A percentile compares a stretch with the other conserved stretches of the same genome.
phyloP scores from a whole-genome alignment of 2,888 invertebrate species.

The Linyphia triangularis region DNA sequence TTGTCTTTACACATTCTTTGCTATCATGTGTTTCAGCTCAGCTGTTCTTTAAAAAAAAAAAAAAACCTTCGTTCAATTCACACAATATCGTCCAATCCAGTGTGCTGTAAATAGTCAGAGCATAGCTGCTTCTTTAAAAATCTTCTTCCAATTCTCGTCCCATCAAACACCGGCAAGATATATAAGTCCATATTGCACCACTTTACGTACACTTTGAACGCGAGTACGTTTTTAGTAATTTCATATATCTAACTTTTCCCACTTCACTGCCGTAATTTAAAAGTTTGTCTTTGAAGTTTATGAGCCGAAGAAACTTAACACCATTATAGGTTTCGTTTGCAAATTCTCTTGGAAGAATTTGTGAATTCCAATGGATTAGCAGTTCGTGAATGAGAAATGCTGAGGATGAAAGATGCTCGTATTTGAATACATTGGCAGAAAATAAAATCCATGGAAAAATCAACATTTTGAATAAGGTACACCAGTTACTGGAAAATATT shows the following conservation, averaged over 20 bases:
- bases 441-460: too few relatives aligned
- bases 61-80: neutral
- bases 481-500: too few relatives aligned
- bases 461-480: too few relatives aligned
- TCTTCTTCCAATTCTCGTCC: neutral
- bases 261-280: neutral
- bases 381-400: too few relatives aligned
- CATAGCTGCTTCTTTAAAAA: neutral
- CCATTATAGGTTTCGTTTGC: too few relatives aligned
- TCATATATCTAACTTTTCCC: neutral
- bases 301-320: neutral
- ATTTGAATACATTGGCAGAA: too few relatives aligned
- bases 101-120: neutral
- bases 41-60: neutral
- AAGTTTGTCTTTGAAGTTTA: neutral
- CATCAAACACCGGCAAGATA: neutral
- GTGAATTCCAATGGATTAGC: too few relatives aligned
- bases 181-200: constrained; percentile 45
- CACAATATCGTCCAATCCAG: neutral
- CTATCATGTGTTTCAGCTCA: neutral
- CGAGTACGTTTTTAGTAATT: neutral
- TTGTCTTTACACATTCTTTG: neutral
- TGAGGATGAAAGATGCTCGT: too few relatives aligned
- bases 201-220: constrained; percentile 13
- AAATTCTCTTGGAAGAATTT: too few relatives aligned